Percentiles rank a stretch among this genome's conserved stretches.
Evolutionary conservation across 2,797 vertebrate genomes (phyloP).

Genomic region (Zenarchopterus dispar): DNA sequence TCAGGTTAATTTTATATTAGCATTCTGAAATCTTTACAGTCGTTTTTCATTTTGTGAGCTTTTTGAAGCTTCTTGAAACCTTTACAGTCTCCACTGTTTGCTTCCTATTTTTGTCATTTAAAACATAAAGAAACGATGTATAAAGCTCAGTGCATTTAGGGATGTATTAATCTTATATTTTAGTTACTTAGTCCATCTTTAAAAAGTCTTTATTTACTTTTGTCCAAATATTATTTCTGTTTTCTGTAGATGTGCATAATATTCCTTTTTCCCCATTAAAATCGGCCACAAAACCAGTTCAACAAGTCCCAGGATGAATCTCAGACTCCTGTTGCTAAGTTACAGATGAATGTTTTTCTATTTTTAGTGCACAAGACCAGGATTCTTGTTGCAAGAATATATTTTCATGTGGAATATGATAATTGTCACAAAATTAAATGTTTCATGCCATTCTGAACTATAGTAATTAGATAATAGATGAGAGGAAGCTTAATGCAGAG

Average conservation of each 20-base stretch:
- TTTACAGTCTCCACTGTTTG: too few species aligned
- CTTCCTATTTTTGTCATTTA: too few species aligned
- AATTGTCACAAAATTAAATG: slow-evolving; percentile 79
- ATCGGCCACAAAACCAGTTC: slow-evolving; percentile 70
- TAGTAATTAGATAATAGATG: slow-evolving; percentile 80
- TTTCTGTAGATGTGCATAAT: slow-evolving; percentile 31
- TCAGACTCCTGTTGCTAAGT: slow-evolving; percentile 86
- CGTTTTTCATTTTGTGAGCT: background rate
- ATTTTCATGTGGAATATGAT: slow-evolving; percentile 83
- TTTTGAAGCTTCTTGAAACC: background rate
- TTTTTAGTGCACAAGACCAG: slow-evolving; percentile 83
- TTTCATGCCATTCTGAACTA: slow-evolving; percentile 75
- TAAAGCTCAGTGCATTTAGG: background rate
- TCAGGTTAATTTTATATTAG: too few species aligned
- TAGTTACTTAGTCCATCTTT: slow-evolving; percentile 7
- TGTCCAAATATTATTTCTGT: slow-evolving; percentile 31
- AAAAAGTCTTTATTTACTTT: slow-evolving; percentile 10
- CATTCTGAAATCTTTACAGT: background rate
- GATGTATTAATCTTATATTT: background rate
- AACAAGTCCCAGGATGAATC: slow-evolving; percentile 84
- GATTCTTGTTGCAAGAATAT: slow-evolving; percentile 80
- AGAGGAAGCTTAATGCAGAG: slow-evolving; percentile 69
- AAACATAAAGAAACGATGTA: slow-evolving; percentile 7
- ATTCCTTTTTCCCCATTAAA: slow-evolving; percentile 57
- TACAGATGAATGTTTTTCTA: slow-evolving; percentile 85